phyloP scores from a whole-genome alignment of 64 coral and sea anemone species.

The Anthopleura sola region DNA sequence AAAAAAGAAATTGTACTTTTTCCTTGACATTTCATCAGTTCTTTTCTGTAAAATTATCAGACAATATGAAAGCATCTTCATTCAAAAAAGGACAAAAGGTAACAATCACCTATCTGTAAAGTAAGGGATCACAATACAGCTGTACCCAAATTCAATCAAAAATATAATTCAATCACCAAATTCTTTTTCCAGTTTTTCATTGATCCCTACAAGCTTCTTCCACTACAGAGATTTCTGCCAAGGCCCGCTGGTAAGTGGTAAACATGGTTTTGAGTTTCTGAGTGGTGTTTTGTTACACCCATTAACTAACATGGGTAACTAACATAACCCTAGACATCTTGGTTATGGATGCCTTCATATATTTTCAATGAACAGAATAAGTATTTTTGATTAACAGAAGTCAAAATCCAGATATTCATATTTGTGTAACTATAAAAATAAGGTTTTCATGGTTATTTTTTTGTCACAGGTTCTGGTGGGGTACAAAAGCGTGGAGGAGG shows the following conservation, averaged over 20 bases:
- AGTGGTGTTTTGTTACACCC: too few species aligned
- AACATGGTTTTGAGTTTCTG: not conserved
- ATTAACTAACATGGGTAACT: too few species aligned
- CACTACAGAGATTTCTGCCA: constrained; percentile 66
- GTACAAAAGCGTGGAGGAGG: constrained; percentile 48
- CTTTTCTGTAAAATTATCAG: constrained; percentile 89
- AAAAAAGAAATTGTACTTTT: not conserved
- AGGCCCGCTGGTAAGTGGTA: constrained; percentile 47
- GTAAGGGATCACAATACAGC: too few species aligned
- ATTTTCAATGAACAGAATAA: too few species aligned
- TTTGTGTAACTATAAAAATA: too few species aligned
- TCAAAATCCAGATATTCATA: too few species aligned
- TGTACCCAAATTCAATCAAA: too few species aligned
- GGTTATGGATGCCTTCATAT: too few species aligned
- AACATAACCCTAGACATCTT: too few species aligned
- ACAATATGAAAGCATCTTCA: constrained; percentile 88
- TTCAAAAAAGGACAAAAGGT: constrained; percentile 96
- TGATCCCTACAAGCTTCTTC: constrained; percentile 90
- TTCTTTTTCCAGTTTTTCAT: constrained; percentile 92
- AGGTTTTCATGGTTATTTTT: not conserved
- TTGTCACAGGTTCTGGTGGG: constrained; percentile 11
- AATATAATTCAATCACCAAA: too few species aligned
- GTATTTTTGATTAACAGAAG: too few species aligned
- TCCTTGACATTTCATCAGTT: constrained; percentile 46
- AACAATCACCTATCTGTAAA: not conserved